Base-by-base conservation (phyloP, 1,140 invertebrate genomes). In the Heliconius hewitsoni region DNA sequence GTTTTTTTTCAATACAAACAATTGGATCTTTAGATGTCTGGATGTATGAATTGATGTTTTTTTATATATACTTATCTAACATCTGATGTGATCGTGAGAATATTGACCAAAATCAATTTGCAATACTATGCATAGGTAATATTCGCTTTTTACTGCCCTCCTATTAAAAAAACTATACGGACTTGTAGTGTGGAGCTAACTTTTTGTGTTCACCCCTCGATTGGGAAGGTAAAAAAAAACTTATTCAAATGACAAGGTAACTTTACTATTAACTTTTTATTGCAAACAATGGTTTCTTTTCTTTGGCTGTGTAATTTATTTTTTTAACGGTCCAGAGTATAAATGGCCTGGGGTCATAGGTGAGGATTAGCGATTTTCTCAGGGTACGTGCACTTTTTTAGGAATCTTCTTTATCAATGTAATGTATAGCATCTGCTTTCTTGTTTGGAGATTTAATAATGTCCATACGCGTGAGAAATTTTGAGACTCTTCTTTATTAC, bases 171-270 rank as follows among this genome's bases (percentile, higher is more conserved):
- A 93, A 91, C 90, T 85, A 83, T 83, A 82, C 82, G 80, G 81
- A 84, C 82, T 46, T 77, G 34, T 71, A 73, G 71, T 83, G 79
- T 85, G 89, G 90, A 86, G 85, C 74, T 71, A 80, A 74, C 82
- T 92, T 90, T 90, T 91, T 91, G 84, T 86, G 50, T 74, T 79
- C 86, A 90, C 91, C 91, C 91, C 89, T 89, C 87, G 83, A 79
- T 79, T 73, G 77, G 76, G 1, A 66, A 27, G 11, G 60, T 30
- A 66, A 84, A 86, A 86, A 83, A 86, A 83, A 82, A 84, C 80
- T 90, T 92, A 93, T 92, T 93, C 91, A 93, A 93, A 92, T 93
- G 77, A 83, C 85, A 88, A 88, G 84, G 89, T 88, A 90, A 90
- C 86, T 81, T 77, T 89, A 88, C 86, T 88, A 87, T 85, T 82